These are phyloP conservation scores for Candoia aspera DNA, from an alignment of 2,113 vertebrate species.

Conservation along the genomic window DNA sequence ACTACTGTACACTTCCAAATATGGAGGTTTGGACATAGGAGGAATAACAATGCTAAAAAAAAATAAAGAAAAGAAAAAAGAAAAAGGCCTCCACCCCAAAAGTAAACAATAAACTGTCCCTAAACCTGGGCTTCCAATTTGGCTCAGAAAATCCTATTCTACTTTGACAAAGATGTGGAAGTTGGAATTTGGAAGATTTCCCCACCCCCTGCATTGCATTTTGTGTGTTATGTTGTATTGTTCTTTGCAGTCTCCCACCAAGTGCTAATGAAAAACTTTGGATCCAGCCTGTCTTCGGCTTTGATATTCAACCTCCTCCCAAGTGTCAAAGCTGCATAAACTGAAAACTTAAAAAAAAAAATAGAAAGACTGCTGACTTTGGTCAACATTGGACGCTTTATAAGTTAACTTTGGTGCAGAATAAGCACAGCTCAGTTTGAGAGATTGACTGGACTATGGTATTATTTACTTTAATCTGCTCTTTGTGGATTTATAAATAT, in stretches of 20 bases:
- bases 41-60: conserved; percentile 68
- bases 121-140: conserved; percentile 63
- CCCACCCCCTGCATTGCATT: conserved; percentile 62
- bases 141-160: conserved; percentile 69
- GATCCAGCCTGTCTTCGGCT: conserved; percentile 73
- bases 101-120: conserved; percentile 5
- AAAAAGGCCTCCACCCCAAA: conserved; percentile 9
- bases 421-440: conserved; percentile 72
- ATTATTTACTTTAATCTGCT: conserved; percentile 74
- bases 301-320: conserved; percentile 74
- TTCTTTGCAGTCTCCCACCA: conserved; percentile 75
- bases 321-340: conserved; percentile 75
- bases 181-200: conserved; percentile 76
- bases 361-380: conserved; percentile 71
- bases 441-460: conserved; percentile 71
- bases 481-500: conserved; percentile 80
- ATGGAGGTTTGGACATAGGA: conserved; percentile 72
- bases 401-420: conserved; percentile 73
- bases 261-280: conserved; percentile 72
- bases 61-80: conserved; percentile 37
- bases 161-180: conserved; percentile 67
- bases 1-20: conserved; percentile 74
- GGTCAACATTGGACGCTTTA: conserved; percentile 76
- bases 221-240: conserved; percentile 64
- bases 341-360: conserved; percentile 67